Base-by-base conservation (phyloP, 2,113 vertebrate genomes). In the Calyptommatus sinebrachiatus region DNA sequence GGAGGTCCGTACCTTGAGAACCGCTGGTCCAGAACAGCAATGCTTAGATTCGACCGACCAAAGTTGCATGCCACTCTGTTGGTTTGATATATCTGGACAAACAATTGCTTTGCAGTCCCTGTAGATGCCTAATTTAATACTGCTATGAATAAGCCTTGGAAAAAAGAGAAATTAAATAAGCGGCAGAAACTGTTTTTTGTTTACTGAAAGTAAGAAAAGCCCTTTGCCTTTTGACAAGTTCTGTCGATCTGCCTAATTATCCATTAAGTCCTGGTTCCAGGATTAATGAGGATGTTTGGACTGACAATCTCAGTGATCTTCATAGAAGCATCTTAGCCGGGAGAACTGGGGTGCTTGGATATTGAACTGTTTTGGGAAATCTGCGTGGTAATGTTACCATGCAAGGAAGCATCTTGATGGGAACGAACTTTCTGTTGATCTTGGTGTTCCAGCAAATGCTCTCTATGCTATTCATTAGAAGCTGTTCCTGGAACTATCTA, bases 31-130 rank as follows among this genome's bases (percentile, higher is more conserved):
- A 53, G 50, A 53, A 53, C 10, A 48, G 6, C 10, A 48, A 48
- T 48, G 46, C 6, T 10, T 48, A 10, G 46, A 48, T 48, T 48
- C 46, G 10, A 10, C 46, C 6, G 46, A 53, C 28, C 31, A 71
- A 71, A 29, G 57, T 62, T 71, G 71, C 20, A 11, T 46, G 26
- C 31, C 45, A 2, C 9, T 11, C 41, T 48, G 8, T 16, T 48
- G 28, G 46, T 28, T 31, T 77, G 63, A 50, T 77, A 48, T 62
- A 8, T 48, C 66, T 86, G 80, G 28, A 81, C 77, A 83, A 71
- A 35, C 45, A 46, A 35, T 26, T 71, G 50, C 67, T 85, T 76
- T 79, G 28, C 22, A 68, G 83, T 74, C 84, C 50, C 74, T 82
- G 77, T 80, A 31, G 18, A 10, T 26, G 74, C 28, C 12, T 61